Evolutionary conservation across 2,888 invertebrate species (phyloP).

Genomic region (Imbricaverruca yamaguchii): DNA sequence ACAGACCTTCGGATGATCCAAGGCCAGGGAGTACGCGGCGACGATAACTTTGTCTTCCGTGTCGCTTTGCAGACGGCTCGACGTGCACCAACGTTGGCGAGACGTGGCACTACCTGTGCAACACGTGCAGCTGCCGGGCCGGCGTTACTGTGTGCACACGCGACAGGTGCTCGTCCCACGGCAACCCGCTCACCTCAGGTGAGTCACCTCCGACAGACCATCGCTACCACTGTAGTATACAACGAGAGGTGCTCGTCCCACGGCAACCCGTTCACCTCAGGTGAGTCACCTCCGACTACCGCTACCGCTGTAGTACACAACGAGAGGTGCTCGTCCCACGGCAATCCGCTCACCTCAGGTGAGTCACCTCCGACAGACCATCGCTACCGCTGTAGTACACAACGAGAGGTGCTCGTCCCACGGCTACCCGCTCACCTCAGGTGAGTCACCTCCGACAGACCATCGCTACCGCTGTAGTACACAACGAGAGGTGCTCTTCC

Average conservation of each 20-base stretch:
- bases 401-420: too few species aligned
- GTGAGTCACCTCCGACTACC: background rate
- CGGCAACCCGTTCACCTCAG: background rate
- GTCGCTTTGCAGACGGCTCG: background rate
- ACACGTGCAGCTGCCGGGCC: constrained; percentile 23
- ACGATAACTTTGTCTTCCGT: too few species aligned
- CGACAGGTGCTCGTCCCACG: constrained; percentile 8
- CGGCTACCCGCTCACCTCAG: constrained; percentile 2
- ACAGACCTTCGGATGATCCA: too few species aligned
- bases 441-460: background rate
- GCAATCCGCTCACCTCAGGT: background rate
- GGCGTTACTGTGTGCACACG: constrained; percentile 21
- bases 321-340: constrained; percentile 10
- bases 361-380: too few species aligned
- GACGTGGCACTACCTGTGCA: constrained; percentile 25
- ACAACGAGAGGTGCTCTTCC: constrained; percentile 10
- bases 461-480: too few species aligned
- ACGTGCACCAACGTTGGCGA: constrained; percentile 2
- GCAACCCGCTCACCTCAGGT: background rate
- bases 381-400: too few species aligned
- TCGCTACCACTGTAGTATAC: too few species aligned
- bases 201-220: too few species aligned
- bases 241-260: too few species aligned
- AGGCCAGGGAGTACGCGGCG: too few species aligned
- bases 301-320: too few species aligned